phyloP scores from a whole-genome alignment of 2,797 vertebrate species.

The Neopelma chrysocephalum region DNA sequence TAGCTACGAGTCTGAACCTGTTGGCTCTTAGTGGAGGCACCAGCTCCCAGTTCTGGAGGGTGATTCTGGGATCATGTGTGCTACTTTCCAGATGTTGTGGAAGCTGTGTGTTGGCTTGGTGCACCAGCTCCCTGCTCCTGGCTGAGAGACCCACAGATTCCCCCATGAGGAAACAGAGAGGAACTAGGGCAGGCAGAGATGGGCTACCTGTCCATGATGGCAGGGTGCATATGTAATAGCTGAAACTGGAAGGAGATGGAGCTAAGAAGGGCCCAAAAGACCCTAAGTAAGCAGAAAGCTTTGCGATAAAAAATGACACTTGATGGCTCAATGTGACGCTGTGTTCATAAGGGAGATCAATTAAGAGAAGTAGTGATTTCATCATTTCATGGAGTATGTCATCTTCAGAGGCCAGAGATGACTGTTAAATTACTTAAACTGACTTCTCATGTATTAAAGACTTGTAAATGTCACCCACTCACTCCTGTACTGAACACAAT shows the following conservation, averaged over 20 bases:
- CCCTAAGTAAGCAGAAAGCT: not conserved
- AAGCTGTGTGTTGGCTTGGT: accelerated
- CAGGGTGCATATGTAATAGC: not conserved
- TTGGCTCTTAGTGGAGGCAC: not conserved
- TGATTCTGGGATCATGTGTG: not conserved
- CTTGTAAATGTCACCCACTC: constrained; percentile 62
- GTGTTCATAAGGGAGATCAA: not conserved
- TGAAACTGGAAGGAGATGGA: not conserved
- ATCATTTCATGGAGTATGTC: constrained; percentile 24
- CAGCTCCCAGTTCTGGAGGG: not conserved
- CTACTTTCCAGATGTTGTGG: not conserved
- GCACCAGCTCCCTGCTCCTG: not conserved
- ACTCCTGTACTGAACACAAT: constrained; percentile 41
- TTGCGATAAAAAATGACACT: not conserved
- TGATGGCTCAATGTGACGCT: not conserved
- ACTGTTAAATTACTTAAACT: constrained; percentile 54
- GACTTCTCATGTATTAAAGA: constrained; percentile 47
- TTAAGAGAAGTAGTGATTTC: constrained; percentile 39
- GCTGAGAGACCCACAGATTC: not conserved
- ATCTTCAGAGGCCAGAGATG: constrained; percentile 49
- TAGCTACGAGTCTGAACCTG: not conserved
- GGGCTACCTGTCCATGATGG: accelerated
- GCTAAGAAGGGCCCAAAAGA: not conserved
- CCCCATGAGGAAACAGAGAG: not conserved
- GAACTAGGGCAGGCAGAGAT: not conserved